Percentiles rank a stretch among this genome's conserved stretches.
phyloP scores from a whole-genome alignment of 2,113 vertebrate species.

The Balaenoptera acutorostrata region DNA sequence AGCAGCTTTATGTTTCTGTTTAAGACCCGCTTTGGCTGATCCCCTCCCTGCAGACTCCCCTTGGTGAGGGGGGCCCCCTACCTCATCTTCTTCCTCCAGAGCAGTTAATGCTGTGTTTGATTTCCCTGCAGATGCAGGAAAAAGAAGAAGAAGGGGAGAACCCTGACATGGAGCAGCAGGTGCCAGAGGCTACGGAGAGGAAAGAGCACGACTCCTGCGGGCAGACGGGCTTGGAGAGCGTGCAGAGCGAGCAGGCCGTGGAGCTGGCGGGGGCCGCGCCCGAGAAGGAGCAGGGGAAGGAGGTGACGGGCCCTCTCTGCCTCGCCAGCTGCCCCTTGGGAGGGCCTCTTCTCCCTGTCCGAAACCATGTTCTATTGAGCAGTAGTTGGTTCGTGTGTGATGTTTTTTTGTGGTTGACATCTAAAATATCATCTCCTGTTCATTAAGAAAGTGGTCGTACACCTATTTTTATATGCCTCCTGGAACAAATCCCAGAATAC shows the following conservation, averaged over 20 bases:
- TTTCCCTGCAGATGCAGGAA: constrained; percentile 79
- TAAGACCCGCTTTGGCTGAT: neutral
- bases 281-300: constrained; percentile 90
- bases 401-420: neutral
- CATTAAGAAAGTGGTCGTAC: neutral
- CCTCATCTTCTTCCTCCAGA: neutral
- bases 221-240: constrained; percentile 88
- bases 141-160: constrained; percentile 76
- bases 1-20: neutral
- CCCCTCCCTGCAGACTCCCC: neutral
- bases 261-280: constrained; percentile 92
- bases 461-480: neutral
- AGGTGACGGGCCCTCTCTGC: constrained; percentile 80
- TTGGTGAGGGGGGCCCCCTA: neutral
- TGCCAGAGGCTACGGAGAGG: constrained; percentile 84
- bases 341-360: neutral
- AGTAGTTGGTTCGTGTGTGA: neutral
- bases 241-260: constrained; percentile 91
- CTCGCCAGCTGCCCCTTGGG: neutral
- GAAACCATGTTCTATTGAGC: neutral
- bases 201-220: constrained; percentile 87
- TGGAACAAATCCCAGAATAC: neutral
- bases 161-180: constrained; percentile 78
- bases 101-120: neutral
- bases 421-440: neutral